These are phyloP conservation scores for Vombatus ursinus DNA, from an alignment of 2,113 vertebrate genomes.

Conservation along the genomic window DNA sequence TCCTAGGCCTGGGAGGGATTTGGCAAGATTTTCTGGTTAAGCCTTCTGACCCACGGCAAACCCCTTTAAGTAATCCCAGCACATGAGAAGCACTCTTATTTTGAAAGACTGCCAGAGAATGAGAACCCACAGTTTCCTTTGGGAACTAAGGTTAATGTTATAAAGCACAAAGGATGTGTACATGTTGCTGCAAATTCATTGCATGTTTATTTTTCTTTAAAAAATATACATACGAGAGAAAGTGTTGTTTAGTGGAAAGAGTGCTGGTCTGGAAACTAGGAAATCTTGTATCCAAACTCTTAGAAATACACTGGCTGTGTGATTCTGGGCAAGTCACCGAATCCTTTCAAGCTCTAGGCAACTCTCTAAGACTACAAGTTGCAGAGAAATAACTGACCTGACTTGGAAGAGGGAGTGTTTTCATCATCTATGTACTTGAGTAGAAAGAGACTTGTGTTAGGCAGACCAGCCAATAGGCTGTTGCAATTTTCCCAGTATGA, in stretches of 20 bases:
- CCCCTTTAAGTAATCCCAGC: background rate
- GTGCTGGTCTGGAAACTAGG: background rate
- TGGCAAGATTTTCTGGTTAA: background rate
- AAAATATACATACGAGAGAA: background rate
- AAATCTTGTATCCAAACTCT: background rate
- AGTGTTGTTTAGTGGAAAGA: too few relatives aligned
- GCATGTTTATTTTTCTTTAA: background rate
- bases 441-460: too few relatives aligned
- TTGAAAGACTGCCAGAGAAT: background rate
- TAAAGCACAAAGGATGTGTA: background rate
- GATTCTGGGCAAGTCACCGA: background rate
- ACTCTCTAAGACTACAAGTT: background rate
- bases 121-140: background rate
- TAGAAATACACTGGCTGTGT: background rate
- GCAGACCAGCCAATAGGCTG: background rate
- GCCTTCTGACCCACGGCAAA: background rate
- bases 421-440: background rate
- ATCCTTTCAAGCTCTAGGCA: background rate
- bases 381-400: background rate
- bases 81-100: background rate
- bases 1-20: background rate
- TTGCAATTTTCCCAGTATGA: background rate
- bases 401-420: background rate
- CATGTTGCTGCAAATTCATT: background rate
- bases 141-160: background rate